A percentile compares a stretch with the other conserved stretches of the same genome.
phyloP scores from a whole-genome alignment of 2,797 vertebrate species.

The Sebastes steindachneri region DNA sequence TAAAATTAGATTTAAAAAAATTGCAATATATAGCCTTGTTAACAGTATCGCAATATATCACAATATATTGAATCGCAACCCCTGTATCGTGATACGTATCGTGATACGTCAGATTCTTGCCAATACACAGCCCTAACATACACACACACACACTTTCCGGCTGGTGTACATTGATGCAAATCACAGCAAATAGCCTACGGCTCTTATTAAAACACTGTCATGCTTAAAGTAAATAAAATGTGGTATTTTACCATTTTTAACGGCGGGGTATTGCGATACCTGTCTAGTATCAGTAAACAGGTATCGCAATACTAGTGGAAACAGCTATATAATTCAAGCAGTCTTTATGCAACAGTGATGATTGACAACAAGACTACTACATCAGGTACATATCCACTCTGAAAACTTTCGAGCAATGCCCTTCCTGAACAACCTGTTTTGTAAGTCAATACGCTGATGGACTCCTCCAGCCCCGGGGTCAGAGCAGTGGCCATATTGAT shows the following conservation, averaged over 20 bases:
- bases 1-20: too few relatives aligned
- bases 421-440: conserved; percentile 30
- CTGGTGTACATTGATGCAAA: too few relatives aligned
- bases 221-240: neutral
- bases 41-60: too few relatives aligned
- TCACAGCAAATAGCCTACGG: too few relatives aligned
- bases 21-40: too few relatives aligned
- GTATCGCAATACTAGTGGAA: neutral
- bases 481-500: conserved; percentile 64
- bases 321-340: neutral
- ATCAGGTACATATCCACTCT: neutral
- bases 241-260: neutral
- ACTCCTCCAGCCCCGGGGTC: conserved; percentile 49
- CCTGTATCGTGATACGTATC: too few relatives aligned
- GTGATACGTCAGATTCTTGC: too few relatives aligned
- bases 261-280: neutral
- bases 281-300: neutral
- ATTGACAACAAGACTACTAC: neutral
- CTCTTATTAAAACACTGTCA: too few relatives aligned
- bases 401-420: conserved; percentile 14
- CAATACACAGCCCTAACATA: too few relatives aligned
- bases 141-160: too few relatives aligned
- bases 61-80: too few relatives aligned
- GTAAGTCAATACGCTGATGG: conserved; percentile 48
- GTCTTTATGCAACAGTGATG: neutral